Conservation (phyloP, 1,140 invertebrate genomes). For the Solen grandis region DNA sequence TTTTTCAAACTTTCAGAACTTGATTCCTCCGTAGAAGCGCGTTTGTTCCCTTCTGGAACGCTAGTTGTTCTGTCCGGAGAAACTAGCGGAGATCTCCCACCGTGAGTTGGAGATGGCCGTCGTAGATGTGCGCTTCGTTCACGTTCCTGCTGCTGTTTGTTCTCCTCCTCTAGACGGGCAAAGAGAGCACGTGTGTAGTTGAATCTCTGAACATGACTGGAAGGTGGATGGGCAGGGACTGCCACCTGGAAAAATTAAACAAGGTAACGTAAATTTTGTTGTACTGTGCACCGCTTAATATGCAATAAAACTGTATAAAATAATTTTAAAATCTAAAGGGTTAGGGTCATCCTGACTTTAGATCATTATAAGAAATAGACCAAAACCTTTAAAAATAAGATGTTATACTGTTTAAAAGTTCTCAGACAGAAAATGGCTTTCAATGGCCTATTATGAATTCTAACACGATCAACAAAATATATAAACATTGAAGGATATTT, state of each 20-base stretch:
- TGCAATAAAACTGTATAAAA: neutral
- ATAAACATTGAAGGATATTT: too few relatives aligned
- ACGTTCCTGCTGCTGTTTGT: constrained; percentile 72
- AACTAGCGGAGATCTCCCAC: constrained; percentile 51
- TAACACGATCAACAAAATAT: too few relatives aligned
- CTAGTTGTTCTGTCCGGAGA: constrained; percentile 54
- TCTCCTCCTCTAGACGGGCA: constrained; percentile 89
- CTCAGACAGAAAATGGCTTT: too few relatives aligned
- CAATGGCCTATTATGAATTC: too few relatives aligned
- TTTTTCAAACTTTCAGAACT: constrained; percentile 12
- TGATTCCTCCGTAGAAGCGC: neutral
- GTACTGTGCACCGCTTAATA: neutral
- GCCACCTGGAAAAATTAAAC: too few relatives aligned
- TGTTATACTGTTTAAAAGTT: too few relatives aligned
- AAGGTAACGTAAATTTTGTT: neutral
- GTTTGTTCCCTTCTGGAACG: constrained; percentile 3
- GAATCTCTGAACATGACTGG: constrained; percentile 84
- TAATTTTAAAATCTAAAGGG: neutral
- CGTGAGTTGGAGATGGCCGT: constrained; percentile 31
- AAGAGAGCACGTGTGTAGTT: constrained; percentile 96
- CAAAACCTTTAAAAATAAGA: too few relatives aligned
- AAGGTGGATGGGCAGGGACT: constrained; percentile 19
- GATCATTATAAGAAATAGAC: too few relatives aligned
- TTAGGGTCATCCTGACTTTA: too few relatives aligned
- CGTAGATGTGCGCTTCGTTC: constrained; percentile 53